These are phyloP conservation scores for Megalops cyprinoides DNA, from an alignment of 2,797 vertebrate genomes.

Conservation along the genomic window DNA sequence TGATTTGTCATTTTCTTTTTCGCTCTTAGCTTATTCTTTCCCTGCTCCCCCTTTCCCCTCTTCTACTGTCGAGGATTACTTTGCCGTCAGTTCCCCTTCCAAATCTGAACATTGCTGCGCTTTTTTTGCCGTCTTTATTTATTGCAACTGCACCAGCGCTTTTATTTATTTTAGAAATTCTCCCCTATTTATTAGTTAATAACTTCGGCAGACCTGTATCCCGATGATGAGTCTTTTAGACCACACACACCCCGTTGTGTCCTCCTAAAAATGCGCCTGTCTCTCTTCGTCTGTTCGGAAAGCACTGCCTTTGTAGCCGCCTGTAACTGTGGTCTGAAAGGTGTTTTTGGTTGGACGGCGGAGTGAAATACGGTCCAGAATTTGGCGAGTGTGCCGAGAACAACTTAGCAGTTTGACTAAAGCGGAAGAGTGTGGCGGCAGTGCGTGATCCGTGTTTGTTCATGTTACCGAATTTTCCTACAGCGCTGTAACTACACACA, in stretches of 20 bases:
- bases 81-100: slow-evolving; percentile 11
- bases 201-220: neutral
- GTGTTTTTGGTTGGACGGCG: neutral
- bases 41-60: slow-evolving; percentile 28
- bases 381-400: neutral
- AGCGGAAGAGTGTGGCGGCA: neutral
- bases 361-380: neutral
- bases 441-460: neutral
- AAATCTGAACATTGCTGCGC: neutral
- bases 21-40: slow-evolving; percentile 50
- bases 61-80: neutral
- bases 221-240: neutral
- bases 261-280: neutral
- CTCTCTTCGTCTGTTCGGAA: neutral
- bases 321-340: neutral
- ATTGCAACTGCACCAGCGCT: neutral
- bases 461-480: neutral
- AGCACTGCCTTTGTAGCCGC: neutral
- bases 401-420: neutral
- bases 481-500: neutral
- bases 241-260: neutral
- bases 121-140: neutral
- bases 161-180: neutral
- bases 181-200: neutral
- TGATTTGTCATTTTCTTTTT: slow-evolving; percentile 55